Percentiles rank a stretch among this genome's conserved stretches.
phyloP scores from a whole-genome alignment of 2,888 invertebrate species.

The Teleogryllus oceanicus region DNA sequence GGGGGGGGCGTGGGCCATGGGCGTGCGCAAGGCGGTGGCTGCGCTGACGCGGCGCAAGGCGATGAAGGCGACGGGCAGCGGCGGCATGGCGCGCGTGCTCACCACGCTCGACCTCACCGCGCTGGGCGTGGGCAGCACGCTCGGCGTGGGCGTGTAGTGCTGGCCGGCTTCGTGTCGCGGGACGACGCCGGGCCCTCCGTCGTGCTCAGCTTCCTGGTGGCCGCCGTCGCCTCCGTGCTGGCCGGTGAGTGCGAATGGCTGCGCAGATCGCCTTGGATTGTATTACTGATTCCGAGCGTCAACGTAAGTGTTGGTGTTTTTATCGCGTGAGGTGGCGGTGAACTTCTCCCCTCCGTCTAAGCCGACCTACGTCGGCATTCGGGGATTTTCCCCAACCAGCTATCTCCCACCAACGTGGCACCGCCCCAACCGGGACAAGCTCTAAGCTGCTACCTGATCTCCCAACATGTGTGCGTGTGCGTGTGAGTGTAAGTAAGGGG shows the following conservation, averaged over 20 bases:
- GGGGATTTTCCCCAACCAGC: no score
- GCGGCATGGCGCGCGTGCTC: slow-evolving; percentile 48
- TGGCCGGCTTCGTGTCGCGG: slow-evolving; percentile 53
- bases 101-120: slow-evolving; percentile 53
- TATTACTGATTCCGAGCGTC: no score
- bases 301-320: no score
- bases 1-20: slow-evolving; percentile 27
- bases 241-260: slow-evolving; percentile 46
- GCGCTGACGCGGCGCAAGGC: slow-evolving; percentile 21
- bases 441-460: no score
- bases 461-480: no score
- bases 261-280: no score
- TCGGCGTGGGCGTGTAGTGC: slow-evolving; percentile 60
- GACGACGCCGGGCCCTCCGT: slow-evolving; percentile 55
- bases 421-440: no score
- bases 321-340: no score
- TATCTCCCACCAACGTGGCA: no score
- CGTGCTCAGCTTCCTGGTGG: slow-evolving; percentile 55
- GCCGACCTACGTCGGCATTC: no score
- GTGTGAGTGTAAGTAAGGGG: no score
- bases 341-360: no score
- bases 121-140: slow-evolving; percentile 49
- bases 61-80: slow-evolving; percentile 29
- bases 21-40: slow-evolving; percentile 37
- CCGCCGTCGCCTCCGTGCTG: slow-evolving; percentile 55